Evolutionary conservation across 1,140 invertebrate genomes (phyloP), one percentile per base, ranked within the genome.

Genomic region (Euura saliciscinereae): DNA sequence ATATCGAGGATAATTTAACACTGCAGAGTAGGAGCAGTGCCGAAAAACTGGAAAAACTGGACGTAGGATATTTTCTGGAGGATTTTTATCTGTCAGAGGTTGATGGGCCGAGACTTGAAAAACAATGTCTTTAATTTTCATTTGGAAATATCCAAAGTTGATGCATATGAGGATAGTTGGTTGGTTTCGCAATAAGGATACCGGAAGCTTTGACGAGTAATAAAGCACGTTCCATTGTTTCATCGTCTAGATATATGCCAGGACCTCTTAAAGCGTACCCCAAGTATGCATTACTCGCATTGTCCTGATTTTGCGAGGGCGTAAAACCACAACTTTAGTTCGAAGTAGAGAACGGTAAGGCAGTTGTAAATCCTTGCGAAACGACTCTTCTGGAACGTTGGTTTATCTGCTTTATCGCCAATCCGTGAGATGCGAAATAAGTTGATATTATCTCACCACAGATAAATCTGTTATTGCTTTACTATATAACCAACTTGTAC

Each of bases 201-300:
- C 70, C 10, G 71, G 44, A 68, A 66, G 76, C n/a, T 78, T 80
- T 80, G 75, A 80, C 76, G 78, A 80, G 77, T 82, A 78, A 79
- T 82, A 81, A 80, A 82, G 73, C 77, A 45, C 11, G 43, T 3
- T 7, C 74, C 66, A 76, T 76, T 76, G 75, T 76, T 76, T 76
- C 70, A 51, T 13, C 68, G 0, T 8, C 8, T 8, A 59, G 13
- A 59, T 8, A 59, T 66, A 11, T 65, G 43, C 45, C 66, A 11
- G 28, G 44, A 13, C 44, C 43, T 43, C 66, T 42, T 67, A 5
- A 10, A 67, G 28, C 66, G 66, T 8, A 10, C 66, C 72, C 68
- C 45, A 69, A 70, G 70, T 76, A 72, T 76, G 73, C 73, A 80
- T 78, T 79, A 80, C 78, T 78, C 78, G 72, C 74, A 77, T 81